These are phyloP conservation scores for Uloborus plumipes DNA, from an alignment of 2,888 invertebrate species.

Conservation along the genomic window DNA sequence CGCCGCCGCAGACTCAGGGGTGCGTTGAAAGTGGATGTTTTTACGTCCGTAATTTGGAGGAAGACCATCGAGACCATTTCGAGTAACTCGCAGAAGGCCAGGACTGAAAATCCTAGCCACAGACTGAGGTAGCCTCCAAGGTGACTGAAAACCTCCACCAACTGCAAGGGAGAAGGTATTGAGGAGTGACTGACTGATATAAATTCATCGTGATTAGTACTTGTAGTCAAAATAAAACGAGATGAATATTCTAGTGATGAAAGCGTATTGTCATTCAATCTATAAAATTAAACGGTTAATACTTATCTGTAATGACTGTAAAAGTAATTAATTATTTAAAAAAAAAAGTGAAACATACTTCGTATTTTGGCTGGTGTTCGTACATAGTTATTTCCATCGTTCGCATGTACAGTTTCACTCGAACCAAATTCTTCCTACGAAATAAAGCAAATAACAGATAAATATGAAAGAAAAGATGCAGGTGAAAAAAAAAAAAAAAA, in stretches of 20 bases:
- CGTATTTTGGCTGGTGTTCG: constrained; percentile 62
- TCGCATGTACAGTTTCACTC: constrained; percentile 56
- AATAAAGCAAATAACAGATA: neutral
- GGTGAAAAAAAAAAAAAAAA: no score
- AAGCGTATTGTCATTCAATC: no score
- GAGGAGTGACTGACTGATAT: no score
- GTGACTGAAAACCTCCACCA: constrained; percentile 63
- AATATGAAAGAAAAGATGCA: neutral
- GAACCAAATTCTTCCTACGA: constrained; percentile 59
- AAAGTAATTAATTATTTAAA: no score
- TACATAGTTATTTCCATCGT: constrained; percentile 64
- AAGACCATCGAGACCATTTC: constrained; percentile 57
- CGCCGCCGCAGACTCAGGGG: neutral
- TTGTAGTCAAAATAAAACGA: no score
- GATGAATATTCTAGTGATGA: no score
- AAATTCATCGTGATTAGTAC: no score
- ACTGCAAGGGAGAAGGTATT: constrained; percentile 11
- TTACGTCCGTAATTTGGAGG: constrained; percentile 40
- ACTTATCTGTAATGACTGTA: no score
- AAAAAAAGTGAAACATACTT: constrained; percentile 14
- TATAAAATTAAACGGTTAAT: no score
- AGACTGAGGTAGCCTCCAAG: constrained; percentile 60
- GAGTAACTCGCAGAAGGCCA: constrained; percentile 58
- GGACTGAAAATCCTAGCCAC: constrained; percentile 62
- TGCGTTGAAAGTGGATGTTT: constrained; percentile 21